Evolutionary conservation across 2,797 vertebrate species (phyloP).

Genomic region (Pelodytes ibericus): DNA sequence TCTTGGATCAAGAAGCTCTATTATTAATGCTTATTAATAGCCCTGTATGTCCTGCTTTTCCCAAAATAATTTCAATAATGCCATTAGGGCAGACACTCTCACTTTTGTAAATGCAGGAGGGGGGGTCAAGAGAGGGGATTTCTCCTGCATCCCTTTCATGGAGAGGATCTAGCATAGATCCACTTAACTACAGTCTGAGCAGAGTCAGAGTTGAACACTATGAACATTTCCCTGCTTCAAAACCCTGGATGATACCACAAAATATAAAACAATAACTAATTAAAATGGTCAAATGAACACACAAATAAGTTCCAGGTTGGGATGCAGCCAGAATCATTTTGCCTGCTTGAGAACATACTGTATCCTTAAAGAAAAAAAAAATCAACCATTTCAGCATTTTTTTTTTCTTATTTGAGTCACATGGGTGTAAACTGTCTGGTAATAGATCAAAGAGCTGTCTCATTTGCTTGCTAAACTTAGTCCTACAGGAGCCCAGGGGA

Average conservation of each 20-base stretch:
- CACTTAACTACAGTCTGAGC: no score
- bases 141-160: no score
- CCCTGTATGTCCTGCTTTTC: no score
- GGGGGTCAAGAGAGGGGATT: no score
- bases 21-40: no score
- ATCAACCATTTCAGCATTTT: conserved; percentile 31
- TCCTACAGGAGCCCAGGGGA: conserved; percentile 43
- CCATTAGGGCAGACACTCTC: no score
- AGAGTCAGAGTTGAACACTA: no score
- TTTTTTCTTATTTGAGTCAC: conserved; percentile 39
- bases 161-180: no score
- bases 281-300: neutral
- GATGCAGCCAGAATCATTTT: conserved; percentile 14
- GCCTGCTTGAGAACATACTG: conserved; percentile 11
- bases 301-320: conserved; percentile 8
- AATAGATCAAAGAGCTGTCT: conserved; percentile 54
- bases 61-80: no score
- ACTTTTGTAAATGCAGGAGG: no score
- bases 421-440: conserved; percentile 55
- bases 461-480: conserved; percentile 53
- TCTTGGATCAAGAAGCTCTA: no score
- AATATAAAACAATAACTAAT: neutral
- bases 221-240: no score
- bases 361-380: conserved; percentile 4
- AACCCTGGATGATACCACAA: neutral